A percentile compares a stretch with the other conserved stretches of the same genome.
These are phyloP conservation scores for Tetramorium simillimum DNA, from an alignment of 1,140 invertebrate genomes.

Conservation along the genomic window DNA sequence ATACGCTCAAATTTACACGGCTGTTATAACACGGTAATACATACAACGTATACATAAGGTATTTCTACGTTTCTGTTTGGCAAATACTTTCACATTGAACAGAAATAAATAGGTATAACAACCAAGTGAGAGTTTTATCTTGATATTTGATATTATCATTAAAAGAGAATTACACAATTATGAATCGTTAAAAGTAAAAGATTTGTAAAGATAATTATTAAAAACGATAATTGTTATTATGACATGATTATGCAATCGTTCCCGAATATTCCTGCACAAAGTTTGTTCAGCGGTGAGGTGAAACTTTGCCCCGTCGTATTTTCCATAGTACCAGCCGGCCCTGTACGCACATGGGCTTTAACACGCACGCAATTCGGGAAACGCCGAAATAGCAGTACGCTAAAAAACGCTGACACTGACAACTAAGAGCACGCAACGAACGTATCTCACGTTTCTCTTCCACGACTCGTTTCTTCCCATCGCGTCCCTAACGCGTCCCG, in stretches of 20 bases:
- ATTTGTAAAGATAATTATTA: neutral
- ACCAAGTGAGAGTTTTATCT: neutral
- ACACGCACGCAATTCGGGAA: constrained; percentile 61
- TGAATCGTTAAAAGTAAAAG: neutral
- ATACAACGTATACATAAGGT: neutral
- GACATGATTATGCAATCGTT: neutral
- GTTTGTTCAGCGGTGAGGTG: neutral
- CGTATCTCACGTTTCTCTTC: constrained; percentile 45
- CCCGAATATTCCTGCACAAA: neutral
- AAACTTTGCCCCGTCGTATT: constrained; percentile 26
- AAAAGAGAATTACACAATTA: neutral
- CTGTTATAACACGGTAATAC: neutral
- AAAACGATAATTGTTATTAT: neutral
- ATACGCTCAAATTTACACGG: constrained; percentile 35
- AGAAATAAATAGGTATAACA: neutral
- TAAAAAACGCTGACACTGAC: constrained; percentile 75
- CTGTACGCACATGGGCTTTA: constrained; percentile 42
- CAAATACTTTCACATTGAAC: neutral
- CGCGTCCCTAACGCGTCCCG: too few species aligned
- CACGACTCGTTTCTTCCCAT: constrained; percentile 18
- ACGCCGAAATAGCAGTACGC: constrained; percentile 75
- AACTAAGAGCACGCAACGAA: constrained; percentile 63
- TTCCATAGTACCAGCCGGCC: constrained; percentile 24
- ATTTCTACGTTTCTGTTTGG: neutral
- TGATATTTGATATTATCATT: neutral